phyloP scores from a whole-genome alignment of 1,140 invertebrate species.

The Hypsibius dujardini region DNA sequence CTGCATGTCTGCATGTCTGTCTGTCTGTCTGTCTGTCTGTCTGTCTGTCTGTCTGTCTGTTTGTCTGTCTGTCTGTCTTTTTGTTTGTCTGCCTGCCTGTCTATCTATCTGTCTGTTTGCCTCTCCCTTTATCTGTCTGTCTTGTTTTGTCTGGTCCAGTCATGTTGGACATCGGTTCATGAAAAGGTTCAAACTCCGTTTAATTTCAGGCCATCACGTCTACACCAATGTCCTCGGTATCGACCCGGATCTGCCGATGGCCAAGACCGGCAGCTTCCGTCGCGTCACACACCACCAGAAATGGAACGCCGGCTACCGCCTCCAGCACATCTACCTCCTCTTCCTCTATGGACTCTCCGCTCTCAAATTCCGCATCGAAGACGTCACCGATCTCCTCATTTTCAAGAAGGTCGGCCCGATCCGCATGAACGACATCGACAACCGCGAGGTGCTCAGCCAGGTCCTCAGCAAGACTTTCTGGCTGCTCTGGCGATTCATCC shows the following conservation, averaged over 20 bases:
- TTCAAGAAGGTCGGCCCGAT: background rate
- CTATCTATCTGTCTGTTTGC: too few relatives aligned
- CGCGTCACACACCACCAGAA: background rate
- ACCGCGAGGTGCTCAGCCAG: background rate
- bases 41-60: too few relatives aligned
- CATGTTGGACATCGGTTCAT: too few relatives aligned
- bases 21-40: too few relatives aligned
- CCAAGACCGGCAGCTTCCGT: background rate
- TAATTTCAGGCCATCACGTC: background rate
- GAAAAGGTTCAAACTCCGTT: too few relatives aligned
- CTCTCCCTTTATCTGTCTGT: too few relatives aligned
- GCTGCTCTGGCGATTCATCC: background rate
- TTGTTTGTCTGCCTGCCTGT: too few relatives aligned
- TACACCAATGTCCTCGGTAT: background rate
- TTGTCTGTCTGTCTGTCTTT: too few relatives aligned
- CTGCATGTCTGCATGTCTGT: too few relatives aligned
- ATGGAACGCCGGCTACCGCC: background rate
- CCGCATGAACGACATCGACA: background rate
- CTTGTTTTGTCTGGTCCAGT: too few relatives aligned
- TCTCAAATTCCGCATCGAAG: slow-evolving; percentile 6
- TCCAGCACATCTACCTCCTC: background rate
- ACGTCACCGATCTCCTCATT: background rate
- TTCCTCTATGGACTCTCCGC: background rate
- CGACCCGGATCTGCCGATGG: slow-evolving; percentile 3
- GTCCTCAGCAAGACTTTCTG: background rate